Percentiles rank a stretch among this genome's conserved stretches.
Conservation (phyloP, 2,797 vertebrate species). For the Anguilla marmorata region DNA sequence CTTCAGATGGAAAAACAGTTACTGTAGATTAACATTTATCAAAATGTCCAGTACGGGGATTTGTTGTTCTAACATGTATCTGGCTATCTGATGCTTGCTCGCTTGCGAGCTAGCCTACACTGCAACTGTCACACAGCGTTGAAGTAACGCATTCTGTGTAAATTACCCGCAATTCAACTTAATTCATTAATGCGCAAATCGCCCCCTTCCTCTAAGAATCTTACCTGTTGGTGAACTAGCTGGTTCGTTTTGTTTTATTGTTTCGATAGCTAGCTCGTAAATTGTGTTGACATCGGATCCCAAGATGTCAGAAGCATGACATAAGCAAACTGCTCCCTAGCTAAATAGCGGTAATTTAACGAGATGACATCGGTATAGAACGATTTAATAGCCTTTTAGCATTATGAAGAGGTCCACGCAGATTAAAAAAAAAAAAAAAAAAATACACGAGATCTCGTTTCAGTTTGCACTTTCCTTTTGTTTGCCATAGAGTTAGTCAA, state of each 20-base stretch:
- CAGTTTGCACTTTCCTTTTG: neutral
- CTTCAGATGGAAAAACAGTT: neutral
- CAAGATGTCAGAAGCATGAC: neutral
- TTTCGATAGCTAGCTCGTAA: neutral
- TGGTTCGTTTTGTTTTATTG: neutral
- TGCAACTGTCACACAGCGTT: neutral
- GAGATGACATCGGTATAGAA: neutral
- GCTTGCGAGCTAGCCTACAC: neutral
- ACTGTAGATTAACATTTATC: neutral
- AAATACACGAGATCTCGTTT: neutral
- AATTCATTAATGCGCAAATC: neutral
- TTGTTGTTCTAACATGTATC: neutral
- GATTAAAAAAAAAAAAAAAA: neutral
- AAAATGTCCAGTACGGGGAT: neutral
- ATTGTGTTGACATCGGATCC: neutral
- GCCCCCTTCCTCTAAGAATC: neutral
- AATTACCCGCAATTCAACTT: neutral
- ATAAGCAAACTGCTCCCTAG: neutral
- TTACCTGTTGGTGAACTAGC: slow-evolving; percentile 8
- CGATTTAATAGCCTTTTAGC: neutral
- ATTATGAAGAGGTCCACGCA: neutral
- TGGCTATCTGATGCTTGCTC: neutral
- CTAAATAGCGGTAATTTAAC: neutral
- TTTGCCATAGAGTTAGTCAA: neutral
- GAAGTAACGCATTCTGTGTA: neutral